Evolutionary conservation across 1,140 invertebrate species (phyloP).

Genomic region (Diachasmimorpha longicaudata): DNA sequence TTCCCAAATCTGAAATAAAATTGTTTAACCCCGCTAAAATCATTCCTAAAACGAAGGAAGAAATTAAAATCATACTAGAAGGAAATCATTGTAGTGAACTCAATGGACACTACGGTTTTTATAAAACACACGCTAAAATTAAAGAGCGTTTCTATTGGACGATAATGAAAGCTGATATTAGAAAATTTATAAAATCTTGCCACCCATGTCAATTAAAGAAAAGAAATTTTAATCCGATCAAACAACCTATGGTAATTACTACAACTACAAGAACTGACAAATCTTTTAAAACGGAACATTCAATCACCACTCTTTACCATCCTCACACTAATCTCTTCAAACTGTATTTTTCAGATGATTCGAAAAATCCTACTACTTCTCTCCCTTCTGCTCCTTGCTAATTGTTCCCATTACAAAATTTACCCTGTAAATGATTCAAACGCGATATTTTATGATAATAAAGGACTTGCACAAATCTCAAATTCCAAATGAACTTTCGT

Average conservation of each 20-base stretch:
- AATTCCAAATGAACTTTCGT: slow-evolving; percentile 27
- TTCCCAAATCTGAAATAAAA: slow-evolving; percentile 12
- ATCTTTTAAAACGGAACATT: slow-evolving; percentile 36
- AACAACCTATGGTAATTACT: slow-evolving; percentile 40
- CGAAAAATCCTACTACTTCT: not conserved
- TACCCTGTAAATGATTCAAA: not conserved
- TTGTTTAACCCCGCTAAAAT: slow-evolving; percentile 11
- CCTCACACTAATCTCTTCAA: slow-evolving; percentile 39
- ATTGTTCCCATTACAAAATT: not conserved
- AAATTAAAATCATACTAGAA: slow-evolving; percentile 35
- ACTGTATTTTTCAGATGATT: slow-evolving; percentile 28
- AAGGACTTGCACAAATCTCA: slow-evolving; percentile 25
- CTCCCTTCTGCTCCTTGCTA: not conserved
- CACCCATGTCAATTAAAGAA: slow-evolving; percentile 50
- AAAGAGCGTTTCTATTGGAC: slow-evolving; percentile 41
- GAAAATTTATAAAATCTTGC: slow-evolving; percentile 45
- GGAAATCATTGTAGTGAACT: slow-evolving; percentile 39
- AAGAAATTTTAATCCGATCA: slow-evolving; percentile 31
- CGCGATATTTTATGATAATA: slow-evolving; percentile 31
- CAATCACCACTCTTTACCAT: slow-evolving; percentile 51
- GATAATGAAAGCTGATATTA: slow-evolving; percentile 36
- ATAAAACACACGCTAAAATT: slow-evolving; percentile 43
- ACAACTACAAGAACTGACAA: slow-evolving; percentile 41
- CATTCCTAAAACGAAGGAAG: slow-evolving; percentile 10
- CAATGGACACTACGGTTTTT: slow-evolving; percentile 43